Base-by-base conservation (phyloP, 30 jellyfish, hydroid and myxozoan genomes). In the Aurelia aurita region DNA sequence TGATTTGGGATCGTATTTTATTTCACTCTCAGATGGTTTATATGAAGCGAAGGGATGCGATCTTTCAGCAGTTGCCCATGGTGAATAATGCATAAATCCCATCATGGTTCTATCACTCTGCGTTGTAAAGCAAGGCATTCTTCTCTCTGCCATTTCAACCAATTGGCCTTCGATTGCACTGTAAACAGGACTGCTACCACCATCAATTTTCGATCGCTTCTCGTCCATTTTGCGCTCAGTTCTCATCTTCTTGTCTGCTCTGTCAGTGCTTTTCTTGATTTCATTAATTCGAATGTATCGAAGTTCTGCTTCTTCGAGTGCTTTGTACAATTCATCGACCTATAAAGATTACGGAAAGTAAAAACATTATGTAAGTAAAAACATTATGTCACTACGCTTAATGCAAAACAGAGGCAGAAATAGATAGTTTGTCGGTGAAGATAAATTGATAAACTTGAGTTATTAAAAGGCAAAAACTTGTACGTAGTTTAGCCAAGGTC, bases 61-160 rank as follows among this genome's bases (percentile, higher is more conserved):
- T 69, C 80, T 18, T 69, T 45, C 51, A 23, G 80, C 80, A 18
- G 31, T 64, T 5, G 80, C 80, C 80, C 80, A 69, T 12, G 80
- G 80, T 5, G 80, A 69, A 69, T 69, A 69, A 34, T 69, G 80
- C 58, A 27, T 45, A 19, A 69, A 69, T 18, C 80, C 80, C 80
- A 69, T 29, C 26, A 15, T 29, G 1, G 80, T 69, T 35, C 51
- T 69, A 64, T 35, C 61, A 19, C 51, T 69, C 61, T 5, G 46
- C 11, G 80, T 23, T 9, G 80, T 69, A 18, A 69, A 69, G 31
- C 51, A 19, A 3, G 80, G 80, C 61, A 69, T 25, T 25, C 25
- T 35, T 35, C 80, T 29, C 20, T 69, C 51, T 15, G 80, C 8
- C 32, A 32, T 69, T 31, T 64, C 11, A 3, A 8, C 62, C 18